These are phyloP conservation scores for Caenorhabditis sp. DNA, from an alignment of 2,888 invertebrate genomes.

Conservation along the genomic window DNA sequence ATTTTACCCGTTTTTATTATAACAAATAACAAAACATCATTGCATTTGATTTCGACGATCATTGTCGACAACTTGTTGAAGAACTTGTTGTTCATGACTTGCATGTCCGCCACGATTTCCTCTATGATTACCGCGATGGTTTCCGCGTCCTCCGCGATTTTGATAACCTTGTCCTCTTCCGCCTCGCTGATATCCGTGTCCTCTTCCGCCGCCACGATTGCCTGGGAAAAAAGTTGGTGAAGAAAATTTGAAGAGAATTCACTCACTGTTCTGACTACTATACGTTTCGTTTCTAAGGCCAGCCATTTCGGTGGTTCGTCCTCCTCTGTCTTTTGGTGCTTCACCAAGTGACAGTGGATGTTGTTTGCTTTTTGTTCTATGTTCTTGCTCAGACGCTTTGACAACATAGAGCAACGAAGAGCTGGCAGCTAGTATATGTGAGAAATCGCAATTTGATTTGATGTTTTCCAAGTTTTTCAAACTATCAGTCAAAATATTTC, in stretches of 20 bases:
- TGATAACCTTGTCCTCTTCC: background rate
- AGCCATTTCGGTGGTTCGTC: constrained; percentile 35
- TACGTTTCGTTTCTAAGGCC: constrained; percentile 9
- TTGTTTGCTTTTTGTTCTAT: constrained; percentile 23
- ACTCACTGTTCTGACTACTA: background rate
- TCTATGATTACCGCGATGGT: background rate
- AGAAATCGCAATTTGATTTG: constrained; percentile 21
- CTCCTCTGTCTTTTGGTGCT: constrained; percentile 47
- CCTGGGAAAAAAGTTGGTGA: background rate
- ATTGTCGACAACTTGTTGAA: constrained; percentile 1
- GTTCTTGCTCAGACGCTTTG: constrained; percentile 26
- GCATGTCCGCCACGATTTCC: background rate
- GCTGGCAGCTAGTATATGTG: constrained; percentile 52
- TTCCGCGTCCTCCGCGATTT: background rate
- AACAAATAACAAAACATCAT: background rate
- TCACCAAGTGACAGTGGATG: constrained; percentile 35
- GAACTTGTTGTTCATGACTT: constrained; percentile 7
- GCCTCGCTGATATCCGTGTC: background rate
- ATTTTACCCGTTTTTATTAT: background rate
- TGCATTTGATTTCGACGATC: background rate
- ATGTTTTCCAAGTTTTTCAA: constrained; percentile 29
- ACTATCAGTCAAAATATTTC: constrained; percentile 28
- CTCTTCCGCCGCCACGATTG: background rate
- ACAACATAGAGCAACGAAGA: constrained; percentile 41
- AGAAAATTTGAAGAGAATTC: background rate